Percentiles rank a stretch among this genome's conserved stretches.
phyloP scores from a whole-genome alignment of 2,888 invertebrate genomes.

The Heliothis peltigera region DNA sequence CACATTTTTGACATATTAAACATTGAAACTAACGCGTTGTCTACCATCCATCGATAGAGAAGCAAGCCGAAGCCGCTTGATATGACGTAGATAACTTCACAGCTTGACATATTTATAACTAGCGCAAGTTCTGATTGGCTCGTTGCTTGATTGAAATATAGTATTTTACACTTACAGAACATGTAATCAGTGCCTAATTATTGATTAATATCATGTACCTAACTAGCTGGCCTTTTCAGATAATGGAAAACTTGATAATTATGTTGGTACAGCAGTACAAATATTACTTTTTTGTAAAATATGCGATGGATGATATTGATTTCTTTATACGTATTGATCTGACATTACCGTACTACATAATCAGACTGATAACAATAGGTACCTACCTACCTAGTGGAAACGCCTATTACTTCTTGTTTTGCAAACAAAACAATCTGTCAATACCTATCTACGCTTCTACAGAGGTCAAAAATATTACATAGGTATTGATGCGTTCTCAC shows the following conservation, averaged over 20 bases:
- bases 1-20: no score
- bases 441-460: background rate
- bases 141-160: background rate
- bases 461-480: conserved; percentile 3
- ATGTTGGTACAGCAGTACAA: background rate
- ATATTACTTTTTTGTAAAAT: background rate
- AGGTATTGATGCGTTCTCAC: background rate
- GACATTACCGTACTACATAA: background rate
- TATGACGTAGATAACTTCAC: background rate
- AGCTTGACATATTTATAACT: conserved; percentile 17
- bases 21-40: no score
- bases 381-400: no score
- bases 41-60: background rate
- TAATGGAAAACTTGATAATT: background rate
- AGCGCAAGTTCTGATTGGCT: conserved; percentile 38
- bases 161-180: background rate
- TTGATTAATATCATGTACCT: background rate
- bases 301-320: background rate
- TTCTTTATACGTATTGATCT: background rate
- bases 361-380: conserved; percentile 6
- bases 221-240: background rate
- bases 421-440: conserved; percentile 19
- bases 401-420: conserved; percentile 10
- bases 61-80: background rate
- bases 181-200: conserved; percentile 2